Evolutionary conservation across 2,888 invertebrate species (phyloP).

Genomic region (Conistra vaccinii): DNA sequence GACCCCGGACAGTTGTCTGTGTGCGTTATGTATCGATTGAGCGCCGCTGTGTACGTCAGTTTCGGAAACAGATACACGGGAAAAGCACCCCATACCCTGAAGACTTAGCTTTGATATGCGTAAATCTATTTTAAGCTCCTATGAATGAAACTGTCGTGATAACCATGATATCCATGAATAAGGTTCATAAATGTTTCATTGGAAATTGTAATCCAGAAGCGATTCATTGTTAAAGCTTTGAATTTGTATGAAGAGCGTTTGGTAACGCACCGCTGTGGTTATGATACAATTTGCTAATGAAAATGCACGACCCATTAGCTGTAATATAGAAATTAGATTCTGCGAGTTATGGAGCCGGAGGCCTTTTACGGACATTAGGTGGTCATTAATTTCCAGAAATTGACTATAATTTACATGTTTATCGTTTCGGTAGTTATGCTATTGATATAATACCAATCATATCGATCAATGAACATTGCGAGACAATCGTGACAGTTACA

Average conservation of each 20-base stretch:
- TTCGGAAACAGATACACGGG: conserved; percentile 79
- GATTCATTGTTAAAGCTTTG: conserved; percentile 20
- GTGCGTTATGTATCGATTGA: conserved; percentile 88
- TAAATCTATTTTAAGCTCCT: conserved; percentile 79
- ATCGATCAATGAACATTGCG: conserved; percentile 9
- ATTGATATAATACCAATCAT: conserved; percentile 11
- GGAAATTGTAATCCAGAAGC: conserved; percentile 30
- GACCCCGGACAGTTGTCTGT: conserved; percentile 73
- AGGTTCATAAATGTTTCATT: conserved; percentile 30
- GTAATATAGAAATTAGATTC: conserved; percentile 40
- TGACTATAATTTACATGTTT: conserved; percentile 20
- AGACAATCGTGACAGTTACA: conserved; percentile 1
- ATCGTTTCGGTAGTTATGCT: conserved; percentile 28
- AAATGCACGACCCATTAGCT: conserved; percentile 34
- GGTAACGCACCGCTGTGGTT: conserved; percentile 4
- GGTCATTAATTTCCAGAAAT: conserved; percentile 38
- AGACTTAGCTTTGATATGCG: conserved; percentile 74
- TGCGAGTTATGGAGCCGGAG: conserved; percentile 21
- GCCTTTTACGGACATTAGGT: conserved; percentile 15
- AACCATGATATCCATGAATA: conserved; percentile 43
- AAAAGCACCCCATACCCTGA: conserved; percentile 73
- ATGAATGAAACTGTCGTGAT: conserved; percentile 79
- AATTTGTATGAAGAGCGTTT: conserved; percentile 33
- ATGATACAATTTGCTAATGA: conserved; percentile 36
- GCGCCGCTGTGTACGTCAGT: conserved; percentile 86